Percentiles rank a stretch among this genome's conserved stretches.
These are phyloP conservation scores for Camelus bactrianus DNA, from an alignment of 2,113 vertebrate species.

Conservation along the genomic window DNA sequence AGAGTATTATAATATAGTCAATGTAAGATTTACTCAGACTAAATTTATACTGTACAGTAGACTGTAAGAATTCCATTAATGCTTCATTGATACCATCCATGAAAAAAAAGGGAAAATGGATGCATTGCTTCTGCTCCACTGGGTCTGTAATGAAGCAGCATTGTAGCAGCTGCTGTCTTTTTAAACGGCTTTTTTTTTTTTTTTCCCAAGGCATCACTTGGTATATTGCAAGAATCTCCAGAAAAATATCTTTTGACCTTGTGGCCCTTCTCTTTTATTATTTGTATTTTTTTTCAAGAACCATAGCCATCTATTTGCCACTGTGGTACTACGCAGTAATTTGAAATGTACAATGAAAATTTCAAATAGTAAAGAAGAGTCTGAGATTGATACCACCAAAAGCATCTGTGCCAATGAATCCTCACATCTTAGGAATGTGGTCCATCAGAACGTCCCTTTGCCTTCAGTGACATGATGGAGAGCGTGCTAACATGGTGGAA, in stretches of 20 bases:
- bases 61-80: constrained; percentile 86
- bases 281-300: constrained; percentile 58
- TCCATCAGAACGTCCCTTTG: background rate
- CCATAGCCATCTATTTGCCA: constrained; percentile 28
- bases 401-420: constrained; percentile 44
- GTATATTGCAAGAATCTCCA: constrained; percentile 65
- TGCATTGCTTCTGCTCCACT: constrained; percentile 76
- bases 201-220: constrained; percentile 63
- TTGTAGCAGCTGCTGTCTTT: constrained; percentile 77
- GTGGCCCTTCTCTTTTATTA: constrained; percentile 43
- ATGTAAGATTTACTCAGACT: constrained; percentile 73
- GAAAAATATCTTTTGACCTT: constrained; percentile 77
- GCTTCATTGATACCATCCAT: constrained; percentile 84
- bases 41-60: constrained; percentile 81
- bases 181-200: constrained; percentile 42
- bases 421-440: constrained; percentile 55
- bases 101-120: constrained; percentile 84
- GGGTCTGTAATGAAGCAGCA: constrained; percentile 82
- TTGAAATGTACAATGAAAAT: constrained; percentile 84
- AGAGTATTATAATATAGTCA: constrained; percentile 66
- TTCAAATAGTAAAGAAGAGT: constrained; percentile 80
- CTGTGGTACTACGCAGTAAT: constrained; percentile 44
- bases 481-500: background rate
- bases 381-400: constrained; percentile 72
- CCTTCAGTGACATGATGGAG: background rate